Evolutionary conservation across 2,888 invertebrate species (phyloP).

Genomic region (Coronaproctus castanopsis): DNA sequence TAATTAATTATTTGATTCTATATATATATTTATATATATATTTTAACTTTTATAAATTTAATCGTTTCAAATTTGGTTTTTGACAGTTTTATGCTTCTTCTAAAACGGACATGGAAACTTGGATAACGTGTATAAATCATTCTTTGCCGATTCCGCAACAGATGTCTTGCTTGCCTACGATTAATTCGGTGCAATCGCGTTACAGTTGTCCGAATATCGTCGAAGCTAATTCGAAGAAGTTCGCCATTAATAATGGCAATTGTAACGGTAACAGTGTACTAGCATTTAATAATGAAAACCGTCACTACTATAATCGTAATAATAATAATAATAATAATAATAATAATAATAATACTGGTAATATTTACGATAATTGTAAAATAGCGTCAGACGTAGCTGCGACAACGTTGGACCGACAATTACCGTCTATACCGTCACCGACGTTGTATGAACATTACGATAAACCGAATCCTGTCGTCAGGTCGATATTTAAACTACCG

Average conservation of each 20-base stretch:
- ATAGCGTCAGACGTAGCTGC: too few species aligned
- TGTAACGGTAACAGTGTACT: neutral
- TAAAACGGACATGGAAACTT: slow-evolving; percentile 11
- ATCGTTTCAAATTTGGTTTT: neutral
- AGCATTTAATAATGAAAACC: slow-evolving; percentile 2
- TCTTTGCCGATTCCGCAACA: slow-evolving; percentile 9
- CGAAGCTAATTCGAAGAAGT: neutral
- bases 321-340: too few species aligned
- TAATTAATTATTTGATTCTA: neutral
- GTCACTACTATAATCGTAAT: slow-evolving; percentile 5
- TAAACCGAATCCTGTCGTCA: slow-evolving; percentile 18
- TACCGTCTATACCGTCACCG: slow-evolving; percentile 6
- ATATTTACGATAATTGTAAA: too few species aligned
- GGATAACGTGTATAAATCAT: slow-evolving; percentile 11
- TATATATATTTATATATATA: neutral
- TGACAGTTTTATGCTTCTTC: slow-evolving; percentile 10
- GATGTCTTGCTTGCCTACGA: neutral
- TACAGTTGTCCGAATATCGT: neutral
- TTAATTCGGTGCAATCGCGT: neutral
- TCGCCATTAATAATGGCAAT: neutral
- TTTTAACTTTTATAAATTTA: neutral
- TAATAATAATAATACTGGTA: too few species aligned
- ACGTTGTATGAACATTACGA: slow-evolving; percentile 19
- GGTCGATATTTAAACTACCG: slow-evolving; percentile 14
- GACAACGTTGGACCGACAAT: slow-evolving; percentile 6